A percentile compares a stretch with the other conserved stretches of the same genome.
phyloP scores from a whole-genome alignment of 2,888 invertebrate genomes.

The Ariolimax columbianus region DNA sequence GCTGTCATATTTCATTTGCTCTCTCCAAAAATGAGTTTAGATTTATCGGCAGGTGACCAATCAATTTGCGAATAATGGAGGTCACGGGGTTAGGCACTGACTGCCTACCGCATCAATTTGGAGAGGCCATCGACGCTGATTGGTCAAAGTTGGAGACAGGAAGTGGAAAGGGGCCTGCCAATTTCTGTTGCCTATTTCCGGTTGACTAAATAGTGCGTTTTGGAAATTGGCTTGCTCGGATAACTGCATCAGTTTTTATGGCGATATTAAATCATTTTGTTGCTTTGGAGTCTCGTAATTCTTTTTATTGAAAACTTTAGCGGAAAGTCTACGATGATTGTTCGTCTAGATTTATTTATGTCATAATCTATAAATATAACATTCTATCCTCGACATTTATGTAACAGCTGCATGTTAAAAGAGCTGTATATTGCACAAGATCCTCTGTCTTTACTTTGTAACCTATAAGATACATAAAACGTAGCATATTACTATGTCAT shows the following conservation, averaged over 20 bases:
- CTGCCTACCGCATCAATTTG: slow-evolving; percentile 41
- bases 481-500: too few relatives aligned
- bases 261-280: neutral
- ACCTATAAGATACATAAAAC: too few relatives aligned
- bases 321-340: neutral
- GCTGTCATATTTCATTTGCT: slow-evolving; percentile 45
- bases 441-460: too few relatives aligned
- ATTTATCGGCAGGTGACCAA: slow-evolving; percentile 48
- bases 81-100: slow-evolving; percentile 33
- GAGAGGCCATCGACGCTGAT: slow-evolving; percentile 38
- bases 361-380: neutral
- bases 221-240: slow-evolving; percentile 20
- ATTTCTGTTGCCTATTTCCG: slow-evolving; percentile 33
- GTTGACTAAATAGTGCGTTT: slow-evolving; percentile 22
- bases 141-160: slow-evolving; percentile 37
- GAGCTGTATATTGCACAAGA: too few relatives aligned
- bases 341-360: neutral
- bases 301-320: neutral
- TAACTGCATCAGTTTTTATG: slow-evolving; percentile 7
- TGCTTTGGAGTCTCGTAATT: neutral
- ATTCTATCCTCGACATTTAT: too few relatives aligned
- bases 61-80: slow-evolving; percentile 43
- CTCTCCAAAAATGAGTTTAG: slow-evolving; percentile 20
- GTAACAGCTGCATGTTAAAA: too few relatives aligned
- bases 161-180: slow-evolving; percentile 36